phyloP scores from a whole-genome alignment of 2,113 vertebrate genomes.

The Heliornis fulica region DNA sequence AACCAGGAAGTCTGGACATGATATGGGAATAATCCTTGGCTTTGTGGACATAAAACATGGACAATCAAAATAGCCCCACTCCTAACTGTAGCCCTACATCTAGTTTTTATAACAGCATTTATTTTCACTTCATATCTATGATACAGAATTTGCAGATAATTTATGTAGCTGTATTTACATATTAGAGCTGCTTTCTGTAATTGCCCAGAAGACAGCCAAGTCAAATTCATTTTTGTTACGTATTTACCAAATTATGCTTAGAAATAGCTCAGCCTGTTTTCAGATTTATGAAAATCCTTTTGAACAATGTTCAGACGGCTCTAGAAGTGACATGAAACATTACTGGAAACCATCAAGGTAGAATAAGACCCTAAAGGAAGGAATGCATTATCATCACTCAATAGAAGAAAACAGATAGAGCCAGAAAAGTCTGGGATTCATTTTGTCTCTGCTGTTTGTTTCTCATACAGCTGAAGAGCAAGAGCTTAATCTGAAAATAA shows the following conservation, averaged over 20 bases:
- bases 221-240: background rate
- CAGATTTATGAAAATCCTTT: background rate
- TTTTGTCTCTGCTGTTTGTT: background rate
- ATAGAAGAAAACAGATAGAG: background rate
- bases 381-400: background rate
- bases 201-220: background rate
- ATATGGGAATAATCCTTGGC: background rate
- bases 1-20: background rate
- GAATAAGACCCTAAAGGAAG: background rate
- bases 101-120: background rate
- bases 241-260: background rate
- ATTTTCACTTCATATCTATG: background rate
- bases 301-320: background rate
- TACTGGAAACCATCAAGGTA: background rate
- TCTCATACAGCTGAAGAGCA: background rate
- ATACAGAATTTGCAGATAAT: background rate
- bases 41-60: background rate
- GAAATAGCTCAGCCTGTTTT: background rate
- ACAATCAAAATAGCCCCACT: background rate
- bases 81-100: background rate
- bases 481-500: background rate
- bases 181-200: background rate
- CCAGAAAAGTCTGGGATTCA: background rate
- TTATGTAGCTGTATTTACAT: background rate
- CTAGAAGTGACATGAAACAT: background rate